These are phyloP conservation scores for Salminus brasiliensis DNA, from an alignment of 2,113 vertebrate species.

Conservation along the genomic window DNA sequence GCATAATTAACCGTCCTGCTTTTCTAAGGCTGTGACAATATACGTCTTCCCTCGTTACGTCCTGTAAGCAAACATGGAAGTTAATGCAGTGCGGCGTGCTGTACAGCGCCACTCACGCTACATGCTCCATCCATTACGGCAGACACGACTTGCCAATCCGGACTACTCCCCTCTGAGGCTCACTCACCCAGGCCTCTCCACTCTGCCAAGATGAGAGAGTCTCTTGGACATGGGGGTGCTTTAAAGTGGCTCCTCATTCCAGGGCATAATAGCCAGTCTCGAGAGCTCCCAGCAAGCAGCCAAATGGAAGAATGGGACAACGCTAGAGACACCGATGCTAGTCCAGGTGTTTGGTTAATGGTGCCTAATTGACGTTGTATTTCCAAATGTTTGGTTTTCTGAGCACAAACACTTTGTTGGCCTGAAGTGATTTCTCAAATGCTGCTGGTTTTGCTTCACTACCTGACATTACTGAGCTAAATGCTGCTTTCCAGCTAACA, in stretches of 20 bases:
- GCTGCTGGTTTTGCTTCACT: background rate
- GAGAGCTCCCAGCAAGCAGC: conserved; percentile 38
- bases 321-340: conserved; percentile 38
- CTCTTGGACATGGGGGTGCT: conserved; percentile 48
- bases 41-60: conserved; percentile 79
- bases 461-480: background rate
- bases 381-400: conserved; percentile 36
- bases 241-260: conserved; percentile 48
- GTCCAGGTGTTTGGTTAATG: conserved; percentile 56
- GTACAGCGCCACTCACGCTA: conserved; percentile 19
- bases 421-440: conserved; percentile 15
- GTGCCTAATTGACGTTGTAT: conserved; percentile 44
- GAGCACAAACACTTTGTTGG: conserved; percentile 23
- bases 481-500: too few species aligned
- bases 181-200: conserved; percentile 26
- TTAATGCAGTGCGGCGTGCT: conserved; percentile 69
- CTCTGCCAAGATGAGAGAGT: conserved; percentile 48
- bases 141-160: conserved; percentile 68
- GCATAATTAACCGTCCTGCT: conserved; percentile 75
- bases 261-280: conserved; percentile 52
- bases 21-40: conserved; percentile 77
- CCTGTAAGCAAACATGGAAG: conserved; percentile 69
- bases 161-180: conserved; percentile 60
- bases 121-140: conserved; percentile 61
- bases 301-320: conserved; percentile 50